These are phyloP conservation scores for Diadromus collaris DNA, from an alignment of 2,888 invertebrate genomes.

Conservation along the genomic window DNA sequence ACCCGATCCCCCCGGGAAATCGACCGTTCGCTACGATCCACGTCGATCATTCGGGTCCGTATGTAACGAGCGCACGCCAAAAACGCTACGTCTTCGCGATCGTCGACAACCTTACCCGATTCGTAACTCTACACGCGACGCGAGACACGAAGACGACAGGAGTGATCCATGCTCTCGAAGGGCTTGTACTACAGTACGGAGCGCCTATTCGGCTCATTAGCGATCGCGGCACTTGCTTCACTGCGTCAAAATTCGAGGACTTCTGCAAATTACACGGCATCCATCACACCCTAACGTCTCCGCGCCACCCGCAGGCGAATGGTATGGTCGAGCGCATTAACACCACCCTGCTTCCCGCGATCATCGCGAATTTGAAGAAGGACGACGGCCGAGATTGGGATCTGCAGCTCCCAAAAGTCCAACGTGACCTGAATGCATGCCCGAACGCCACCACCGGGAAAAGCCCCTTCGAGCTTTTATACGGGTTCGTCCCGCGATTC, in stretches of 20 bases:
- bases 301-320: conserved; percentile 63
- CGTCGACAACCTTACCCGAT: conserved; percentile 63
- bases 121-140: conserved; percentile 9
- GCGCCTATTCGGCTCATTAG: conserved; percentile 48
- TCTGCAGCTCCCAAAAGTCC: conserved; percentile 34
- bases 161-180: conserved; percentile 14
- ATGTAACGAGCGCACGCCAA: conserved; percentile 47
- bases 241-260: conserved; percentile 20
- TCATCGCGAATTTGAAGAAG: neutral
- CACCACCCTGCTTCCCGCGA: conserved; percentile 27
- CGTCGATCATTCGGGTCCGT: conserved; percentile 64
- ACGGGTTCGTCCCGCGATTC: conserved; percentile 40
- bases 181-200: conserved; percentile 18
- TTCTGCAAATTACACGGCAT: conserved; percentile 55
- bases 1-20: conserved; percentile 64
- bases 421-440: conserved; percentile 59
- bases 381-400: conserved; percentile 42
- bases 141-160: conserved; percentile 15
- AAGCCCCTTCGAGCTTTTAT: conserved; percentile 59
- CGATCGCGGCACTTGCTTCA: conserved; percentile 54
- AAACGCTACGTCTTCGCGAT: conserved; percentile 63
- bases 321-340: conserved; percentile 55
- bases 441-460: conserved; percentile 47
- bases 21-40: conserved; percentile 65
- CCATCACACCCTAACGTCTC: conserved; percentile 48